These are phyloP conservation scores for Jacana jacana DNA, from an alignment of 2,113 vertebrate species.

Conservation along the genomic window DNA sequence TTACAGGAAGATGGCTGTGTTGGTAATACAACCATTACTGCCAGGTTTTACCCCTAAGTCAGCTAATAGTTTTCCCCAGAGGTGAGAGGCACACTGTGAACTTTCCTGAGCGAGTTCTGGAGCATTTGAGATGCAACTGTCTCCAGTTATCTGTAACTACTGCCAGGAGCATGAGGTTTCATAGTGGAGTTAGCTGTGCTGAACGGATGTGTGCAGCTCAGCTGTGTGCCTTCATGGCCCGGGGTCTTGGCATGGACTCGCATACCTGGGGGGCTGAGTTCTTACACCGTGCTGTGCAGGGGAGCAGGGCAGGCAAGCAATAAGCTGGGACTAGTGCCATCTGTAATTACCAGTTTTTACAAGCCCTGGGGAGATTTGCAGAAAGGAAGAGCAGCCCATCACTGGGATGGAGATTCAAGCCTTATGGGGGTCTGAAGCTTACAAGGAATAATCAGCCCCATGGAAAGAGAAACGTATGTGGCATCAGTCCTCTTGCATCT, in stretches of 20 bases:
- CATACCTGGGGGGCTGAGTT: background rate
- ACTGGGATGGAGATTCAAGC: background rate
- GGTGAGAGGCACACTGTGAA: background rate
- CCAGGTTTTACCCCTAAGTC: background rate
- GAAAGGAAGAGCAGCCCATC: background rate
- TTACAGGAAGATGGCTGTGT: background rate
- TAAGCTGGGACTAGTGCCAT: background rate
- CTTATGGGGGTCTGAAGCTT: background rate
- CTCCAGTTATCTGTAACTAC: background rate
- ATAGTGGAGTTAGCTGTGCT: background rate
- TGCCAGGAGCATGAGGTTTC: background rate
- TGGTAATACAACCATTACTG: background rate
- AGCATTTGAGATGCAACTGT: background rate
- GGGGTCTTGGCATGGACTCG: background rate
- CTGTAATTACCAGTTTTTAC: background rate
- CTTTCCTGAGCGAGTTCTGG: background rate
- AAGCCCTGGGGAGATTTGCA: background rate
- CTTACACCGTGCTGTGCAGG: background rate
- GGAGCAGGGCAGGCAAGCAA: background rate
- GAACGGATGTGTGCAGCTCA: background rate
- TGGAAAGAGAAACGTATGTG: background rate
- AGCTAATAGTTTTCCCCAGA: background rate
- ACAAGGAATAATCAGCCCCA: background rate
- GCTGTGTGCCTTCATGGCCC: background rate
- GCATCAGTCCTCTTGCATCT: accelerated